phyloP scores from a whole-genome alignment of 2,113 vertebrate species.

The Tichodroma muraria region DNA sequence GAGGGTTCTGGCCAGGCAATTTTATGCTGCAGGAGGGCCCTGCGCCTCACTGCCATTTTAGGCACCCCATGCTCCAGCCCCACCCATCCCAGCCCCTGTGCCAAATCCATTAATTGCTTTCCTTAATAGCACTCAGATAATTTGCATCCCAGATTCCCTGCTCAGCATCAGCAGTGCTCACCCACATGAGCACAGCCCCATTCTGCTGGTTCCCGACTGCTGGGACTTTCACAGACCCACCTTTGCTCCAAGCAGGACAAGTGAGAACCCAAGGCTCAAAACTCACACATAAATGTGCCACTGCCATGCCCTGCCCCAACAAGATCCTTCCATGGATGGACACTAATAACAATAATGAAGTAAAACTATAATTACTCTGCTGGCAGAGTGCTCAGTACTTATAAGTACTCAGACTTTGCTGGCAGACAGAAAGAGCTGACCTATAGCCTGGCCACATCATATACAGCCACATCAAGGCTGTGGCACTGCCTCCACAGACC shows the following conservation, averaged over 20 bases:
- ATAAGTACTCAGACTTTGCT: neutral
- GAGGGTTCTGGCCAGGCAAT: neutral
- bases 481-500: neutral
- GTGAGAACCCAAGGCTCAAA: neutral
- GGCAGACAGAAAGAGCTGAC: neutral
- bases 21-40: accelerated
- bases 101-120: neutral
- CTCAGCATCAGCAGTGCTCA: neutral
- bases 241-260: neutral
- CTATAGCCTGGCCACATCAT: neutral
- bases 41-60: neutral
- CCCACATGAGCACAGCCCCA: neutral
- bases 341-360: neutral
- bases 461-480: neutral
- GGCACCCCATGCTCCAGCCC: neutral
- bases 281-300: neutral
- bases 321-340: neutral
- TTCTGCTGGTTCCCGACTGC: neutral
- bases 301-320: neutral
- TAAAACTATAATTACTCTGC: neutral
- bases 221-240: neutral
- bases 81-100: neutral
- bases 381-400: too few relatives aligned
- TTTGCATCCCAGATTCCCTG: neutral
- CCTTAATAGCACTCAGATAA: neutral